Conservation (phyloP, 2,113 vertebrate genomes). For the Ciconia boyciana region DNA sequence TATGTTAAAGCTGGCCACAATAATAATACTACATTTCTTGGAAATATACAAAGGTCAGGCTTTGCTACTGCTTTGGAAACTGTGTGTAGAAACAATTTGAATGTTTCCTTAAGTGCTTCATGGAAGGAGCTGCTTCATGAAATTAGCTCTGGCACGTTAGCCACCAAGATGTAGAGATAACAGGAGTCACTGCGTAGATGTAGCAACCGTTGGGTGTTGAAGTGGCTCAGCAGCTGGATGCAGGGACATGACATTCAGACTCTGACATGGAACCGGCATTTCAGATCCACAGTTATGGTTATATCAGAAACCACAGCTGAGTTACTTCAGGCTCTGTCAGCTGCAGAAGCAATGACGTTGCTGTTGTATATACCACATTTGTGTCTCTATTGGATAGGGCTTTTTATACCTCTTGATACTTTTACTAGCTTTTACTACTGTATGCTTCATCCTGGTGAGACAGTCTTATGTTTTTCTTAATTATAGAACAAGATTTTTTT, state of each 20-base stretch:
- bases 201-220: fast-evolving
- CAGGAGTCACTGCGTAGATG: background rate
- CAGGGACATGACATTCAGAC: background rate
- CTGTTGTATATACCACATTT: background rate
- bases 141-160: background rate
- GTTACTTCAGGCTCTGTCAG: background rate
- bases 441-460: background rate
- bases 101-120: background rate
- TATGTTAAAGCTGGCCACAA: background rate
- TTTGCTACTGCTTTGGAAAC: background rate
- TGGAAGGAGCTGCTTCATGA: background rate
- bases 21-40: background rate
- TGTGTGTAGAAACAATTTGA: background rate
- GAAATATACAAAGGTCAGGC: background rate
- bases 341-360: background rate
- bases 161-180: background rate
- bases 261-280: background rate
- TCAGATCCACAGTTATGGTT: background rate
- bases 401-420: background rate
- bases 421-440: background rate
- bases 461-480: background rate
- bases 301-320: background rate
- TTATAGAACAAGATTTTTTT: background rate
- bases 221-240: background rate
- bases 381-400: background rate